phyloP scores from a whole-genome alignment of 2,888 invertebrate genomes.

The Stegophylla sp. region DNA sequence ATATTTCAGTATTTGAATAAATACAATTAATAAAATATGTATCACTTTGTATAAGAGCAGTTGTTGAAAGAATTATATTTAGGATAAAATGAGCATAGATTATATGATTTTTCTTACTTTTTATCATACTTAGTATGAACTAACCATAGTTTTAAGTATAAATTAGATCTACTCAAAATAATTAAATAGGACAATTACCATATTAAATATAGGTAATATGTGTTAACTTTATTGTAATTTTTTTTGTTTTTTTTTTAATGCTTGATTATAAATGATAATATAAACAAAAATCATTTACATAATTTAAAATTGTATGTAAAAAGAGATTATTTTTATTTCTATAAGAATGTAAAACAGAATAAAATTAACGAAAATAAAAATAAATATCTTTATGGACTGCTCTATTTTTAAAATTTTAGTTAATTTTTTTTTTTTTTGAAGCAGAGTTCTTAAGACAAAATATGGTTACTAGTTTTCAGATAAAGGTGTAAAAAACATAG shows the following conservation, averaged over 20 bases:
- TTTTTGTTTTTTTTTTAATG: slow-evolving; percentile 20
- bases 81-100: too few relatives aligned
- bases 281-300: slow-evolving; percentile 22
- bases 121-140: too few relatives aligned
- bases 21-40: too few relatives aligned
- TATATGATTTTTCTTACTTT: too few relatives aligned
- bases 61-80: too few relatives aligned
- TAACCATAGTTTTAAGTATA: background rate
- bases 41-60: too few relatives aligned
- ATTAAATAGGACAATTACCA: background rate
- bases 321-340: slow-evolving; percentile 39
- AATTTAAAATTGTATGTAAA: slow-evolving; percentile 19
- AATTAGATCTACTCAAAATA: background rate
- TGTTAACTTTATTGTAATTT: slow-evolving; percentile 21
- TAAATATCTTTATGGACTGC: slow-evolving; percentile 30
- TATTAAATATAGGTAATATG: slow-evolving; percentile 17
- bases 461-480: slow-evolving; percentile 45
- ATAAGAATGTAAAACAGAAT: slow-evolving; percentile 43
- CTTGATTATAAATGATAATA: slow-evolving; percentile 13
- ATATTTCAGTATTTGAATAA: too few relatives aligned
- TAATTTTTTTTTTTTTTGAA: slow-evolving; percentile 26
- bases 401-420: slow-evolving; percentile 48
- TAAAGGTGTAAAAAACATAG: slow-evolving; percentile 43
- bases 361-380: slow-evolving; percentile 35
- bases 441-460: slow-evolving; percentile 46